Evolutionary conservation across 2,797 vertebrate genomes (phyloP).

Genomic region (Chaetophractus vellerosus): DNA sequence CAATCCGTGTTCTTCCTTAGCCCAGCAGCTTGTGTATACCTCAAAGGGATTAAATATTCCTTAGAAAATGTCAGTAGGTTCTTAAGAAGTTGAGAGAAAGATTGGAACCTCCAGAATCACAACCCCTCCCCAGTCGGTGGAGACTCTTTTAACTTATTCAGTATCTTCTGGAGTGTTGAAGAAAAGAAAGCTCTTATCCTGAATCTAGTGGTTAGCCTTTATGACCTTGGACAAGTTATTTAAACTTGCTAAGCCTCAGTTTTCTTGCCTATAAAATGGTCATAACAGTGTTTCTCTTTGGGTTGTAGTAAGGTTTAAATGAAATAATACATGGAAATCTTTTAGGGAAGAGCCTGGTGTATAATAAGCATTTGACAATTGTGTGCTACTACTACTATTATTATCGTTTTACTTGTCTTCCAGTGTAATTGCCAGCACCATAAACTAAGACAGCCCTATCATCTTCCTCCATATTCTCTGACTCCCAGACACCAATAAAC

Average conservation of each 20-base stretch:
- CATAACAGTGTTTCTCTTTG: neutral
- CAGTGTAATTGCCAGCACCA: constrained; percentile 55
- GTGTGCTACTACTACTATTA: neutral
- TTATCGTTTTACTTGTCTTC: neutral
- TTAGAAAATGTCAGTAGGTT: neutral
- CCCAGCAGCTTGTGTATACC: neutral
- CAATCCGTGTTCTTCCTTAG: neutral
- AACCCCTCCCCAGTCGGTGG: neutral
- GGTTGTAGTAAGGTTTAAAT: neutral
- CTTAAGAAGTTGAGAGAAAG: neutral
- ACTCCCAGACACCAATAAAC: constrained; percentile 52
- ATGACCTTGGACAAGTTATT: neutral
- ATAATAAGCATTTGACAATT: neutral
- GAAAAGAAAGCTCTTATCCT: neutral
- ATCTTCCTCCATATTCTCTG: neutral
- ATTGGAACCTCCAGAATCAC: neutral
- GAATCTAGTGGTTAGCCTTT: neutral
- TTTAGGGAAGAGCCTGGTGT: neutral
- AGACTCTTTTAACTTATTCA: constrained; percentile 9
- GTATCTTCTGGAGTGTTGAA: neutral
- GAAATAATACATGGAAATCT: neutral
- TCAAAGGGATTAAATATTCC: neutral
- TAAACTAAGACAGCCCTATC: neutral
- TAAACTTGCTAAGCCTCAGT: constrained; percentile 2
- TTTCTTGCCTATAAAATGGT: neutral